Conservation (phyloP, 2,797 vertebrate genomes). For the Tragopan temminckii region DNA sequence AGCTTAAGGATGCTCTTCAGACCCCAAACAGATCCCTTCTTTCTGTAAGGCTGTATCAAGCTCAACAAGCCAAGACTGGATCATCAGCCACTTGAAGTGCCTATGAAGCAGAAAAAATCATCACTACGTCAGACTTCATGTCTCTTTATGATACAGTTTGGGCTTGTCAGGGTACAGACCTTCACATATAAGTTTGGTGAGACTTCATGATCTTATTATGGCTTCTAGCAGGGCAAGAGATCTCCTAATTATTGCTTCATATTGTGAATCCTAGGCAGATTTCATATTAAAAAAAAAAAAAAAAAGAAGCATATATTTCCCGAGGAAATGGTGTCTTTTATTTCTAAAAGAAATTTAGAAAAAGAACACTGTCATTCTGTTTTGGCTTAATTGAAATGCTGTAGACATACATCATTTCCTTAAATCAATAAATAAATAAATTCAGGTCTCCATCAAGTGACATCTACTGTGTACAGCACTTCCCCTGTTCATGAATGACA, state of each 20-base stretch:
- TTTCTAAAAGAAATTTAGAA: background rate
- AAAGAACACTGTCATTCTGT: background rate
- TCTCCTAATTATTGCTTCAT: background rate
- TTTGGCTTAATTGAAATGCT: background rate
- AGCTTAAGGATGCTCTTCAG: background rate
- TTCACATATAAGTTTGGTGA: background rate
- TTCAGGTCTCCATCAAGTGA: background rate
- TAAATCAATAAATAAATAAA: background rate
- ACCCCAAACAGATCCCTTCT: background rate
- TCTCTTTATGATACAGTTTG: background rate
- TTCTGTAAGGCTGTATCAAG: background rate
- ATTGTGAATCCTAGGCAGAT: background rate
- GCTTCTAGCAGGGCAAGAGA: background rate
- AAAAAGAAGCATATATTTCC: background rate
- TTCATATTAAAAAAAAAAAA: background rate
- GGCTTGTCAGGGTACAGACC: background rate
- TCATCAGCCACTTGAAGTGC: background rate
- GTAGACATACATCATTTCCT: background rate
- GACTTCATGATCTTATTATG: background rate
- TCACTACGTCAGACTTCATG: background rate
- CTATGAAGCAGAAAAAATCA: background rate
- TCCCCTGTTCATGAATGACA: background rate
- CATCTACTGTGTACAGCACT: background rate
- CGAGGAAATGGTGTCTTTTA: background rate
- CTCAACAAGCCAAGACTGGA: background rate